phyloP scores from a whole-genome alignment of 2,113 vertebrate species.

The Polypterus bichir region DNA sequence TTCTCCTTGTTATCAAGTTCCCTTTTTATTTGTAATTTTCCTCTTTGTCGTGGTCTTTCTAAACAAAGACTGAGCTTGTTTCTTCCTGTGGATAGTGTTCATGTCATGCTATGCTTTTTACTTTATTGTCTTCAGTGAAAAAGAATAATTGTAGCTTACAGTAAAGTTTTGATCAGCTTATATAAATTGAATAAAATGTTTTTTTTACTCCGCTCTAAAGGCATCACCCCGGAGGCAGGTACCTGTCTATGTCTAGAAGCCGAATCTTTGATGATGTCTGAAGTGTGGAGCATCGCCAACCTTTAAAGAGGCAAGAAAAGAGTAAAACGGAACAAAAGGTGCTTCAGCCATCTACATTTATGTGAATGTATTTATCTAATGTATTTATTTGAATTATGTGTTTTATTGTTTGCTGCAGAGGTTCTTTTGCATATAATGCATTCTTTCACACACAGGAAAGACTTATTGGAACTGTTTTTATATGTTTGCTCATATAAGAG shows the following conservation, averaged over 20 bases:
- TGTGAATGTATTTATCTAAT: neutral
- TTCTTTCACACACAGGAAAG: neutral
- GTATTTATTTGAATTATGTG: neutral
- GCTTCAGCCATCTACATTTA: neutral
- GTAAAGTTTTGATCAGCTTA: neutral
- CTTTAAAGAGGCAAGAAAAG: neutral
- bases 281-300: neutral
- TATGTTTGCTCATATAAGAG: neutral
- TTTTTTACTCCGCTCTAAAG: constrained; percentile 36
- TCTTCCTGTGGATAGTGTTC: neutral
- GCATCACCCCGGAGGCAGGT: constrained; percentile 73
- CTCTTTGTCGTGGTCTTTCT: neutral
- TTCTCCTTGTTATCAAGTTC: no score
- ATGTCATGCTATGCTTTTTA: neutral
- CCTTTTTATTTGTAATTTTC: neutral
- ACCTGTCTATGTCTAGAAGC: constrained; percentile 83
- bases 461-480: neutral
- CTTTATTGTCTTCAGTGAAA: neutral
- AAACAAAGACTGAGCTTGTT: neutral
- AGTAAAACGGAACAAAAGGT: neutral
- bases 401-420: neutral
- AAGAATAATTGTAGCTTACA: neutral
- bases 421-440: neutral
- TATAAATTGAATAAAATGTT: neutral
- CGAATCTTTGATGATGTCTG: constrained; percentile 88